Percentiles rank a stretch among this genome's conserved stretches.
Evolutionary conservation across 2,797 vertebrate species (phyloP).

Genomic region (Spheniscus humboldti): DNA sequence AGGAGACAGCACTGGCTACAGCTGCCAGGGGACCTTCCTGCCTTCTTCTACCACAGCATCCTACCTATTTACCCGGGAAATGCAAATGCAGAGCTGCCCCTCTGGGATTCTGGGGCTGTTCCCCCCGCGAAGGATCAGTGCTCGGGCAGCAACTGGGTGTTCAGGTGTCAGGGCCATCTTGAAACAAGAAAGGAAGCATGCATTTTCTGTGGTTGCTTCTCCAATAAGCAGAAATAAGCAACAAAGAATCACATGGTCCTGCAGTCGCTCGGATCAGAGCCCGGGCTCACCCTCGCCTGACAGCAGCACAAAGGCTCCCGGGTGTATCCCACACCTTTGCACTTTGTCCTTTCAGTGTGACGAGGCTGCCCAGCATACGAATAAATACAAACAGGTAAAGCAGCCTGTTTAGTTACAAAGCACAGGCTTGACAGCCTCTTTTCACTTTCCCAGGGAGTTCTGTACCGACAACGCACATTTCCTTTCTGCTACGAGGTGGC

Average conservation of each 20-base stretch:
- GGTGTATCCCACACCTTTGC: neutral
- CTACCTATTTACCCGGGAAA: neutral
- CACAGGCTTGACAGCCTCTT: neutral
- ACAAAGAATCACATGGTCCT: fast-evolving
- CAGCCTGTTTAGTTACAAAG: neutral
- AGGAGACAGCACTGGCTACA: neutral
- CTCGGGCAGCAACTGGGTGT: neutral
- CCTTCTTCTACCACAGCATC: neutral
- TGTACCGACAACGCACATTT: neutral
- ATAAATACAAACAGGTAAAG: neutral
- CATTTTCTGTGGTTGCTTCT: neutral
- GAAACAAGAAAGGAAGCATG: neutral
- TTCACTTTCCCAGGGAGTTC: neutral
- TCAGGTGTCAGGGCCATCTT: neutral
- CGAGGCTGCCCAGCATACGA: neutral
- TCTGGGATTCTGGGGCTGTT: neutral
- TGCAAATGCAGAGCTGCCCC: neutral
- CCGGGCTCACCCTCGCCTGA: neutral
- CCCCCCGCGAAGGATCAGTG: fast-evolving
- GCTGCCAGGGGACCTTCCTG: neutral
- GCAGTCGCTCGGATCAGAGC: fast-evolving
- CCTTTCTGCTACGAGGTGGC: neutral
- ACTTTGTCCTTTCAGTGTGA: neutral
- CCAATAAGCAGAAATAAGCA: neutral
- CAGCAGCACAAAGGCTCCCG: neutral